Percentiles rank a stretch among this genome's conserved stretches.
Conservation (phyloP, 2,888 invertebrate species). For the Plemyria rubiginata region DNA sequence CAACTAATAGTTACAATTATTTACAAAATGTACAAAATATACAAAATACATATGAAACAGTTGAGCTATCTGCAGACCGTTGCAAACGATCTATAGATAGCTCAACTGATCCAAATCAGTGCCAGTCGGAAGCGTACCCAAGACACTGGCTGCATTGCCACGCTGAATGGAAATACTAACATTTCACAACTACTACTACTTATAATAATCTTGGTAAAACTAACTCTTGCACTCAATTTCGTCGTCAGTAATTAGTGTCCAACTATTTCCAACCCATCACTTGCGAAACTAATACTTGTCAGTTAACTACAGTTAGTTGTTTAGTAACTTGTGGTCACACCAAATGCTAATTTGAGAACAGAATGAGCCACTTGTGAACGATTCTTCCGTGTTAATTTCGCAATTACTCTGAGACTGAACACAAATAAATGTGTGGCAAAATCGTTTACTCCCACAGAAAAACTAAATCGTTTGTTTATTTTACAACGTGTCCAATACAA, state of each 20-base stretch:
- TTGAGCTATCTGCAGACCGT: no score
- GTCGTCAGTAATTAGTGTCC: neutral
- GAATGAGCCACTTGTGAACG: constrained; percentile 43
- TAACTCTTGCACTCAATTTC: neutral
- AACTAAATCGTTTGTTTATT: constrained; percentile 15
- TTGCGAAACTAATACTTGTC: constrained; percentile 13
- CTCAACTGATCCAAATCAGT: no score
- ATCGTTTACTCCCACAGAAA: constrained; percentile 33
- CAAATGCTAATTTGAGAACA: constrained; percentile 48
- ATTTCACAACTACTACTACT: no score
- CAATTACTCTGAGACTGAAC: constrained; percentile 52
- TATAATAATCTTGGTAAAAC: neutral
- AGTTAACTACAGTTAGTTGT: constrained; percentile 7
- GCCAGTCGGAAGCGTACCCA: no score
- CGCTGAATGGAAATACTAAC: no score
- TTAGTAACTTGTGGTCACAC: constrained; percentile 18
- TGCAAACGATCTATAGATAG: no score
- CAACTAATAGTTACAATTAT: no score
- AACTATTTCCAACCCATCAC: neutral
- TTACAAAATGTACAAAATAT: no score
- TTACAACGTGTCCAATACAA: constrained; percentile 7
- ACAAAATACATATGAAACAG: no score
- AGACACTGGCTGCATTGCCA: no score
- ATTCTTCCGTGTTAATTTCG: constrained; percentile 64
- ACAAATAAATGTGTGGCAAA: constrained; percentile 55